These are phyloP conservation scores for Esox masquinongy DNA, from an alignment of 2,797 vertebrate species.

Conservation along the genomic window DNA sequence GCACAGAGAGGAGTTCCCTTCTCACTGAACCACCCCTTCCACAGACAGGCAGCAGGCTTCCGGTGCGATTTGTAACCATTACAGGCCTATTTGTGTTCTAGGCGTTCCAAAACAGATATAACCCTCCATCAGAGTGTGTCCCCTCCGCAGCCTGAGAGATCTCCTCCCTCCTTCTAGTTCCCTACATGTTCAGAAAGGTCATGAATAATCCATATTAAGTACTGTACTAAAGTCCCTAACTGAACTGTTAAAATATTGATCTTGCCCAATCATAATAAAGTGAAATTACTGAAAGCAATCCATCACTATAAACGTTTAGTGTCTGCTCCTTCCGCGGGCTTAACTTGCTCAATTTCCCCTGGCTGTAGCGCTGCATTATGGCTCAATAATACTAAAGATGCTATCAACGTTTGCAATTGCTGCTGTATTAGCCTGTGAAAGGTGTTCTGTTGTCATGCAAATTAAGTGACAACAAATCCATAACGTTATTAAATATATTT, in stretches of 20 bases:
- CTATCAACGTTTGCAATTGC: slow-evolving; percentile 65
- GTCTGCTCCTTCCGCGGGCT: slow-evolving; percentile 43
- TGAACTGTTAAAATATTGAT: slow-evolving; percentile 83
- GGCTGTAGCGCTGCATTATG: slow-evolving; percentile 59
- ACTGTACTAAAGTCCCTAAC: slow-evolving; percentile 72
- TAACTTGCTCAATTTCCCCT: slow-evolving; percentile 72
- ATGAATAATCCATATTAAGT: slow-evolving; percentile 80
- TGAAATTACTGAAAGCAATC: slow-evolving; percentile 78
- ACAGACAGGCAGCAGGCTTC: slow-evolving; percentile 10
- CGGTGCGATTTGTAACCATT: slow-evolving; percentile 59
- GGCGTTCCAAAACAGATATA: slow-evolving; percentile 26
- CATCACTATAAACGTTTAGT: slow-evolving; percentile 64
- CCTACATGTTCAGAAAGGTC: slow-evolving; percentile 63
- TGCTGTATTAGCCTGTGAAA: slow-evolving; percentile 53
- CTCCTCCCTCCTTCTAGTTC: slow-evolving; percentile 35
- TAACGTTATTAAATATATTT: slow-evolving; percentile 73
- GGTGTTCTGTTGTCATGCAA: slow-evolving; percentile 76
- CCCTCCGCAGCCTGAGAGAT: background rate
- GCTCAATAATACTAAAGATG: slow-evolving; percentile 77
- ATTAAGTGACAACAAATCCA: slow-evolving; percentile 76
- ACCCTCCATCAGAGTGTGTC: slow-evolving; percentile 40
- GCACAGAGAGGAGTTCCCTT: too few relatives aligned
- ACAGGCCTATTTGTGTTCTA: slow-evolving; percentile 57
- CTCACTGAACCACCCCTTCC: background rate
- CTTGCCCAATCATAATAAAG: slow-evolving; percentile 81